A percentile compares a stretch with the other conserved stretches of the same genome.
Conservation (phyloP, 2,797 vertebrate species). For the Tachyglossus aculeatus region DNA sequence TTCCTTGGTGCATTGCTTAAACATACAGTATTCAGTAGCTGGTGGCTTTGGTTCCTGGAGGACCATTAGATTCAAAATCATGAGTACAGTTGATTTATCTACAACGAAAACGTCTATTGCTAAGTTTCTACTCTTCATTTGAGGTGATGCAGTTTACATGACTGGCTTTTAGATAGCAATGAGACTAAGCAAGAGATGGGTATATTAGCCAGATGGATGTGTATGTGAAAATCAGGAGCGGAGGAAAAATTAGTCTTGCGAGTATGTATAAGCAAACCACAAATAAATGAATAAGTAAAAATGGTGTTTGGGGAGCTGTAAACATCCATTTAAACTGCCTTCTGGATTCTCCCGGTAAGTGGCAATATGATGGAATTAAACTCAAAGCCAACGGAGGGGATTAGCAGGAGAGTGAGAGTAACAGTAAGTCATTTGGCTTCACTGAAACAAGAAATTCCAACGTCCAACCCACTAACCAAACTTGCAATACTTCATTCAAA, state of each 20-base stretch:
- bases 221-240: background rate
- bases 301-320: background rate
- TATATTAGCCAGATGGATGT: background rate
- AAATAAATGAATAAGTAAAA: background rate
- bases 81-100: background rate
- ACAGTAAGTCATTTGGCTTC: too few species aligned
- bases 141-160: background rate
- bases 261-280: background rate
- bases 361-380: background rate
- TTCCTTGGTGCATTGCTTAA: slow-evolving; percentile 30
- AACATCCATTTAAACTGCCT: background rate
- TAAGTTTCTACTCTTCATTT: background rate
- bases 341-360: background rate
- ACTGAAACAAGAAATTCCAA: too few species aligned
- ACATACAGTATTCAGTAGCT: background rate
- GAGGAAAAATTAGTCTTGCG: background rate
- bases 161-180: background rate
- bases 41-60: background rate
- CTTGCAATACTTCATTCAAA: too few species aligned
- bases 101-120: slow-evolving; percentile 22
- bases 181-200: background rate
- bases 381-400: too few species aligned
- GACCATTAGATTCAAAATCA: slow-evolving; percentile 23
- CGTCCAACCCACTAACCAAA: too few species aligned
- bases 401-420: too few species aligned